Percentiles rank a stretch among this genome's conserved stretches.
These are phyloP conservation scores for Cydia amplana DNA, from an alignment of 1,140 invertebrate species.

Conservation along the genomic window DNA sequence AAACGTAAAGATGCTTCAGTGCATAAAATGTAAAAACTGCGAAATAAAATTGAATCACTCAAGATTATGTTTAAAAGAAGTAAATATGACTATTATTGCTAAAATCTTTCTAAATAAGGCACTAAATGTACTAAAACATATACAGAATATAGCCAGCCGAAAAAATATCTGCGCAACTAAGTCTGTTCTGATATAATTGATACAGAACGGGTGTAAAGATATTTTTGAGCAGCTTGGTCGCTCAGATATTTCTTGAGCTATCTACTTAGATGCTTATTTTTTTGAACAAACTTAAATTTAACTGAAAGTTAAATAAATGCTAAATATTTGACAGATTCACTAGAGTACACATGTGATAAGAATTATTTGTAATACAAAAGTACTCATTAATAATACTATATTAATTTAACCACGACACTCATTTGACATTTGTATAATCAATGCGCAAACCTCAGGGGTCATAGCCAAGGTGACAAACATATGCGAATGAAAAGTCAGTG, in stretches of 20 bases:
- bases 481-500: no score
- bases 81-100: not conserved
- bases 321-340: not conserved
- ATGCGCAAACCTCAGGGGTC: no score
- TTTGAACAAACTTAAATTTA: constrained; percentile 3
- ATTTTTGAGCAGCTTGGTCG: no score
- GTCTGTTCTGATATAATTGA: no score
- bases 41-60: no score
- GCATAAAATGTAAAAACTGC: no score
- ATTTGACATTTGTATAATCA: no score
- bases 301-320: not conserved
- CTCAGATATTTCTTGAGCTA: no score
- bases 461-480: no score
- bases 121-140: not conserved
- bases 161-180: not conserved
- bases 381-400: constrained; percentile 19
- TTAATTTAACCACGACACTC: not conserved
- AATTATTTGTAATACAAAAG: constrained; percentile 12
- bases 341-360: not conserved
- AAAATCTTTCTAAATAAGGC: not conserved
- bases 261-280: not conserved
- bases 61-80: no score
- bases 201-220: no score
- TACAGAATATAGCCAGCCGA: not conserved
- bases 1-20: no score